Percentiles rank a stretch among this genome's conserved stretches.
Conservation (phyloP, 2,113 vertebrate species). For the Opisthocomus hoazin region DNA sequence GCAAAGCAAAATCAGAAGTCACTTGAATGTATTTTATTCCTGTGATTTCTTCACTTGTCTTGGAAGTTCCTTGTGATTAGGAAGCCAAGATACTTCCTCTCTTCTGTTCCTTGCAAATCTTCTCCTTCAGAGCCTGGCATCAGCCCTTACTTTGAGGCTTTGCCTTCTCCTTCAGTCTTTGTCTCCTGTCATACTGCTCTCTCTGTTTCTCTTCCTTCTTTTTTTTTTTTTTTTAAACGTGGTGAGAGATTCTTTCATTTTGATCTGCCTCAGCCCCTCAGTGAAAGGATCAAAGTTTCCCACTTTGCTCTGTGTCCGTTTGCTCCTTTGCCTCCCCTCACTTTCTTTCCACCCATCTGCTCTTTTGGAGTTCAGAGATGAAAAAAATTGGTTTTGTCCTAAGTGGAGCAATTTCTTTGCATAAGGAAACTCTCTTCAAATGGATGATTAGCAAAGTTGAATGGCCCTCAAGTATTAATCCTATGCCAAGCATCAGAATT, state of each 20-base stretch:
- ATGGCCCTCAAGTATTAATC: constrained; percentile 10
- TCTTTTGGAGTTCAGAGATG: not conserved
- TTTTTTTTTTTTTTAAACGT: not conserved
- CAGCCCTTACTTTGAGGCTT: not conserved
- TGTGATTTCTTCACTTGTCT: not conserved
- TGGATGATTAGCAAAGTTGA: constrained; percentile 3
- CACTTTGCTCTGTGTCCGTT: not conserved
- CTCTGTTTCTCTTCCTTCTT: not conserved
- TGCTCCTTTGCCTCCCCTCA: not conserved
- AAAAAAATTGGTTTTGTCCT: not conserved
- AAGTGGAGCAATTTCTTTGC: not conserved
- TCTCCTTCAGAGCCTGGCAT: not conserved
- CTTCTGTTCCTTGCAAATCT: not conserved
- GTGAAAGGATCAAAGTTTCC: constrained; percentile 50
- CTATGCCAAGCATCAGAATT: not conserved
- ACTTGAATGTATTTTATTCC: not conserved
- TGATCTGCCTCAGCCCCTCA: not conserved
- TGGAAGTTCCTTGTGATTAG: not conserved
- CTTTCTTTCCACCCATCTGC: not conserved
- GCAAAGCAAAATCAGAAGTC: not conserved
- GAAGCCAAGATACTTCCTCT: not conserved
- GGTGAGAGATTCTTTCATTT: constrained; percentile 43
- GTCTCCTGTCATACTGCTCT: not conserved
- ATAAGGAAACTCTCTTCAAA: constrained; percentile 28
- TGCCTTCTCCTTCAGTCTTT: not conserved